These are phyloP conservation scores for Philaenus spumarius DNA, from an alignment of 1,140 invertebrate genomes.

Conservation along the genomic window DNA sequence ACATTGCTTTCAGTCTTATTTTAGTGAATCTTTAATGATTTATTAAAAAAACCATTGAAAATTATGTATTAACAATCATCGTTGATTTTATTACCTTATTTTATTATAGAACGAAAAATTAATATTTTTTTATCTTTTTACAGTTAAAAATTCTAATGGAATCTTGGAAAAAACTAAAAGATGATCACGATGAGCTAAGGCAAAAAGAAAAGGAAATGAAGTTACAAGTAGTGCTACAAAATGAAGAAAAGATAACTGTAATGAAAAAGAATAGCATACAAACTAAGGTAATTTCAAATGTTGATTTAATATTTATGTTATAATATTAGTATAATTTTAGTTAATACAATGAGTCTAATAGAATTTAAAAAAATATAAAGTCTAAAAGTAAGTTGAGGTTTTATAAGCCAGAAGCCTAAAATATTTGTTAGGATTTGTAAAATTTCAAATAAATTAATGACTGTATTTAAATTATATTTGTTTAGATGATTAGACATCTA, in stretches of 20 bases:
- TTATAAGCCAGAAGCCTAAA: too few species aligned
- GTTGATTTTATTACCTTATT: constrained; percentile 7
- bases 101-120: background rate
- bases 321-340: too few species aligned
- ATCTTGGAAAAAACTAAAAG: constrained; percentile 48
- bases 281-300: constrained; percentile 24
- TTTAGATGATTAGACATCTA: constrained; percentile 2
- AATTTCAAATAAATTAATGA: too few species aligned
- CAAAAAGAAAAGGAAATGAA: constrained; percentile 36
- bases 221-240: constrained; percentile 39
- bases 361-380: too few species aligned
- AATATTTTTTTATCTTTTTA: constrained; percentile 6
- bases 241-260: constrained; percentile 42
- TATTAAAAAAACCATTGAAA: background rate
- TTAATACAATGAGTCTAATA: too few species aligned
- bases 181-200: constrained; percentile 43
- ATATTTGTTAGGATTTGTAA: too few species aligned
- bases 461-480: too few species aligned
- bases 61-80: background rate
- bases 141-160: constrained; percentile 53
- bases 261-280: constrained; percentile 41
- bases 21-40: background rate
- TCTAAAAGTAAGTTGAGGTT: too few species aligned
- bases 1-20: too few species aligned
- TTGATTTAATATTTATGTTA: too few species aligned